Evolutionary conservation across 2,113 vertebrate genomes (phyloP).

Genomic region (Guaruba guarouba): DNA sequence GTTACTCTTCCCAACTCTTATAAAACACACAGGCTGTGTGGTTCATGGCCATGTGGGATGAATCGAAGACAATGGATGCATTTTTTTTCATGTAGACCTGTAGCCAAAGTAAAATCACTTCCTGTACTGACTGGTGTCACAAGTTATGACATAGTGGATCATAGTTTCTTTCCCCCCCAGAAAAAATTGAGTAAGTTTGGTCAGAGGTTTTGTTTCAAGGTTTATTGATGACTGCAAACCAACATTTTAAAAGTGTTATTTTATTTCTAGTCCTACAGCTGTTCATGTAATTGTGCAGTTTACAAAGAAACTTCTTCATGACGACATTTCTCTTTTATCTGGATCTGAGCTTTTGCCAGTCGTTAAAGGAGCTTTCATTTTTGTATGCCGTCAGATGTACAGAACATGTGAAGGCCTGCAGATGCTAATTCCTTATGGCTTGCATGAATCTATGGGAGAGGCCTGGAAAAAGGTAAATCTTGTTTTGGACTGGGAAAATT

Average conservation of each 20-base stretch:
- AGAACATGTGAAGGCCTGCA: conserved; percentile 91
- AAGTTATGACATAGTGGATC: neutral
- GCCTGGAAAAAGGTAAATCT: conserved; percentile 88
- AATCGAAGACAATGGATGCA: neutral
- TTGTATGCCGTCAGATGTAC: conserved; percentile 90
- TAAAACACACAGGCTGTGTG: neutral
- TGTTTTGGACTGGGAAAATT: neutral
- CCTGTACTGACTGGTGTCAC: neutral
- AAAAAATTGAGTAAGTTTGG: neutral
- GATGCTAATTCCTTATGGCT: conserved; percentile 78
- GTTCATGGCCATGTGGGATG: neutral
- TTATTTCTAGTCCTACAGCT: conserved; percentile 77
- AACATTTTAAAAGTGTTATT: conserved; percentile 15
- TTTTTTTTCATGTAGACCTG: neutral
- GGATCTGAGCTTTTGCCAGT: conserved; percentile 67
- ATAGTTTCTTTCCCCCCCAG: neutral
- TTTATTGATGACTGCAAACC: neutral
- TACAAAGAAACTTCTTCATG: conserved; percentile 86
- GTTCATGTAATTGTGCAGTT: conserved; percentile 85
- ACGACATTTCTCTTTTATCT: conserved; percentile 70
- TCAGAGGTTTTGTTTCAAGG: neutral
- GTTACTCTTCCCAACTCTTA: neutral
- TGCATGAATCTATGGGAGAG: conserved; percentile 82
- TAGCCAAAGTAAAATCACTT: neutral
- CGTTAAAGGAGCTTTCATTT: conserved; percentile 90